These are phyloP conservation scores for Anarsia innoxiella DNA, from an alignment of 2,888 invertebrate species.

Conservation along the genomic window DNA sequence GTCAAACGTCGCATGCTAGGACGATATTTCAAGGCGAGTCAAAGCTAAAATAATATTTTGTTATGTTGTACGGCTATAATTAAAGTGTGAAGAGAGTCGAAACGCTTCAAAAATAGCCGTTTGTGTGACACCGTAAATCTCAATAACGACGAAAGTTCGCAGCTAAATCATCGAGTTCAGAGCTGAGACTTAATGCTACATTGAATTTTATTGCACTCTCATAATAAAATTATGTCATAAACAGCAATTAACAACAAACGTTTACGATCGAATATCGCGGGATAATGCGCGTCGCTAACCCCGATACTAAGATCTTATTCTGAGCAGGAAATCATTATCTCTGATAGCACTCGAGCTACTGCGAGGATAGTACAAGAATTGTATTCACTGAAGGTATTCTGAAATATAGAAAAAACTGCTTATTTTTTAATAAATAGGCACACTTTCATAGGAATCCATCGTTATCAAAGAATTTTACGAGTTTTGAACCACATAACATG, in stretches of 20 bases:
- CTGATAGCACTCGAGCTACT: too few species aligned
- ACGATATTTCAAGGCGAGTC: slow-evolving; percentile 50
- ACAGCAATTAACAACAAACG: slow-evolving; percentile 42
- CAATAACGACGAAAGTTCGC: slow-evolving; percentile 55
- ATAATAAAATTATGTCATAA: slow-evolving; percentile 51
- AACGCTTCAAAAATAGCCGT: slow-evolving; percentile 60
- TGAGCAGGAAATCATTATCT: slow-evolving; percentile 6
- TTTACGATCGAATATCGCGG: slow-evolving; percentile 18
- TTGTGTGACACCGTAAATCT: slow-evolving; percentile 67
- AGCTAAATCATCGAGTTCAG: slow-evolving; percentile 54
- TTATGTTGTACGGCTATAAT: slow-evolving; percentile 65
- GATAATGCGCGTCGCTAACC: slow-evolving; percentile 5
- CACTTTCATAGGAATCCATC: too few species aligned
- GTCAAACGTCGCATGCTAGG: slow-evolving; percentile 32
- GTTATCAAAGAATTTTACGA: too few species aligned
- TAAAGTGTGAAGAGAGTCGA: slow-evolving; percentile 64
- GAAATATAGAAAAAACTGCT: too few species aligned
- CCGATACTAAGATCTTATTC: slow-evolving; percentile 8
- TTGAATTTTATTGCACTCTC: slow-evolving; percentile 57
- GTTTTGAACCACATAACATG: too few species aligned
- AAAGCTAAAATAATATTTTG: slow-evolving; percentile 53
- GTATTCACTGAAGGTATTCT: too few species aligned
- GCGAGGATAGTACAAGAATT: too few species aligned
- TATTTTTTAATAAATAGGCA: too few species aligned
- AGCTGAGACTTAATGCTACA: slow-evolving; percentile 52